Conservation (phyloP, 2,113 vertebrate genomes). For the Amblyopsis rosae region DNA sequence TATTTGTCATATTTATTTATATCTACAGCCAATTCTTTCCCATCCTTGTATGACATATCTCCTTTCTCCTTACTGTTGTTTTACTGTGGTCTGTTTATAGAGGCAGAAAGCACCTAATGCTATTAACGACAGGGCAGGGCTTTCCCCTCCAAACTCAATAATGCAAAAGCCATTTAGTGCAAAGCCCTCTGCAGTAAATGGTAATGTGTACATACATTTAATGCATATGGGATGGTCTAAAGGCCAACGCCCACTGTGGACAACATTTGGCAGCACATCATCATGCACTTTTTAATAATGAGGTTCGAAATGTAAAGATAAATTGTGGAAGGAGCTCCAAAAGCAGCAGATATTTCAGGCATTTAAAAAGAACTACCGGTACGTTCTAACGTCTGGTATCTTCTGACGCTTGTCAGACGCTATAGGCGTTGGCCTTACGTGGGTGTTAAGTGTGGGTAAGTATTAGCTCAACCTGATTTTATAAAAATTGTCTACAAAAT, state of each 20-base stretch:
- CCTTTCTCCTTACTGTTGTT: constrained; percentile 8
- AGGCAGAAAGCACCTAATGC: constrained; percentile 50
- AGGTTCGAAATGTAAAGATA: too few relatives aligned
- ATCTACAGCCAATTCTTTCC: background rate
- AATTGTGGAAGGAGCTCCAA: too few relatives aligned
- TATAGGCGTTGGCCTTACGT: too few relatives aligned
- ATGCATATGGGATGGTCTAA: too few relatives aligned
- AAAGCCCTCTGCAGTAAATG: background rate
- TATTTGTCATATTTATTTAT: background rate
- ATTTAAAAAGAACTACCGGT: too few relatives aligned
- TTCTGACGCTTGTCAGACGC: too few relatives aligned
- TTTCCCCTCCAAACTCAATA: constrained; percentile 57
- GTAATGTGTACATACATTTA: background rate
- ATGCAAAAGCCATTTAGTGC: constrained; percentile 49
- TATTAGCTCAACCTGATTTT: background rate
- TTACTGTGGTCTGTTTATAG: constrained; percentile 23
- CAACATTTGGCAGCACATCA: too few relatives aligned
- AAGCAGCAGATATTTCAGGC: too few relatives aligned
- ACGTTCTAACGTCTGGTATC: too few relatives aligned
- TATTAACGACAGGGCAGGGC: constrained; percentile 48
- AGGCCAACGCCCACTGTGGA: too few relatives aligned
- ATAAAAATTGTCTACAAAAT: background rate
- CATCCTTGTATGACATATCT: constrained; percentile 3
- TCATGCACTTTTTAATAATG: too few relatives aligned
- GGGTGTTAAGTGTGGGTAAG: too few relatives aligned